Percentiles rank a stretch among this genome's conserved stretches.
Conservation (phyloP, 2,888 invertebrate genomes). For the Heteromyza rotundicornis region DNA sequence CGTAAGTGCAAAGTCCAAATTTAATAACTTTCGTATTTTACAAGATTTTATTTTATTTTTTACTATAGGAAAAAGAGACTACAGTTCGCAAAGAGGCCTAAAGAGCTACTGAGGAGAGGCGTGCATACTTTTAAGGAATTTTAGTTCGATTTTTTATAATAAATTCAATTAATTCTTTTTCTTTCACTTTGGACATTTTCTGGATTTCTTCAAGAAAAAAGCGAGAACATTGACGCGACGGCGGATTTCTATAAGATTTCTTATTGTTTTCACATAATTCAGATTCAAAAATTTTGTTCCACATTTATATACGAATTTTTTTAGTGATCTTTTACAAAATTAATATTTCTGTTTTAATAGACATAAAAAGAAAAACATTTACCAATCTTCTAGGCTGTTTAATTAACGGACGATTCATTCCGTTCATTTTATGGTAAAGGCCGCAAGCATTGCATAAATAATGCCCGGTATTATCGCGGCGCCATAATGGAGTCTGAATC, state of each 20-base stretch:
- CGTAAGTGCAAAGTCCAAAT: conserved; percentile 31
- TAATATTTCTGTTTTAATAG: conserved; percentile 19
- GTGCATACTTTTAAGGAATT: not conserved
- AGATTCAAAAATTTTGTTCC: conserved; percentile 16
- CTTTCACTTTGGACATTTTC: conserved; percentile 23
- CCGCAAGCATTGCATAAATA: conserved; percentile 99
- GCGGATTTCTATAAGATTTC: conserved; percentile 62
- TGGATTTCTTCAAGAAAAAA: conserved; percentile 40
- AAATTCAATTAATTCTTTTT: conserved; percentile 62
- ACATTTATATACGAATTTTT: conserved; percentile 17
- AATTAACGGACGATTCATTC: conserved; percentile 89
- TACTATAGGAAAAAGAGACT: conserved; percentile 23
- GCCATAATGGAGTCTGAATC: conserved; percentile 96
- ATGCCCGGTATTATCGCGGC: conserved; percentile 98
- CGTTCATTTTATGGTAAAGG: conserved; percentile 96
- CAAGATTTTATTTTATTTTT: conserved; percentile 23
- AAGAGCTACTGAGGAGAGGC: conserved; percentile 14
- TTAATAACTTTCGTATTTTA: conserved; percentile 17
- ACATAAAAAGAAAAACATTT: conserved; percentile 51
- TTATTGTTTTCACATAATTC: not conserved
- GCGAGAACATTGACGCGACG: conserved; percentile 48
- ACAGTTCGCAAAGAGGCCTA: conserved; percentile 9
- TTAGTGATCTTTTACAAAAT: conserved; percentile 15
- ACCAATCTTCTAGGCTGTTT: conserved; percentile 93
- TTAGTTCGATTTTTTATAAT: conserved; percentile 47